These are phyloP conservation scores for Columba livia DNA, from an alignment of 2,113 vertebrate species.

Conservation along the genomic window DNA sequence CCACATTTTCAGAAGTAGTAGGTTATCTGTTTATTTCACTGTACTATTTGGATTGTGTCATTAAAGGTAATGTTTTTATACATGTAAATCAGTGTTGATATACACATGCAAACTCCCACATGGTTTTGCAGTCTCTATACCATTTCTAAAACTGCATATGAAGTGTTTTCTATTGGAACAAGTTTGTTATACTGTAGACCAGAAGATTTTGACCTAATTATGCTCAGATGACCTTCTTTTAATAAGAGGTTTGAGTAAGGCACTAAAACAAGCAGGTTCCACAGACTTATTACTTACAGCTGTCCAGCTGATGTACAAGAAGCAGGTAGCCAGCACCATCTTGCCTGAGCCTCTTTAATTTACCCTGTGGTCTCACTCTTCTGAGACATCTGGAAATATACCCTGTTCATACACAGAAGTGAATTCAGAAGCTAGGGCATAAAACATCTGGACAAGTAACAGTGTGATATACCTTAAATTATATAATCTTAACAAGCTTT, in stretches of 20 bases:
- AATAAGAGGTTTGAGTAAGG: not conserved
- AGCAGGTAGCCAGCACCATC: not conserved
- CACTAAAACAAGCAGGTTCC: not conserved
- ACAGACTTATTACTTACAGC: not conserved
- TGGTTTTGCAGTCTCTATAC: not conserved
- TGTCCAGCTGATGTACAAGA: not conserved
- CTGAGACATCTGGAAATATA: not conserved
- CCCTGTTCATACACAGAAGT: too few species aligned
- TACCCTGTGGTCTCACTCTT: not conserved
- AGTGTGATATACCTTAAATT: not conserved
- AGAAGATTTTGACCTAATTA: not conserved
- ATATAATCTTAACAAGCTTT: not conserved
- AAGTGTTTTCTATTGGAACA: not conserved
- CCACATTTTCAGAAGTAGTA: not conserved
- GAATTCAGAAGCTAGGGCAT: not conserved
- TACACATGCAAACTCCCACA: fast-evolving
- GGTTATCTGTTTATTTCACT: not conserved
- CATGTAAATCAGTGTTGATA: not conserved
- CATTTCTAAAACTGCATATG: not conserved
- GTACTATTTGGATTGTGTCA: not conserved
- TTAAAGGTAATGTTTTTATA: not conserved
- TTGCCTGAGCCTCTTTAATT: not conserved
- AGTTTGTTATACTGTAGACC: not conserved
- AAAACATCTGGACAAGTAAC: not conserved
- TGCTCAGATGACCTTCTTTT: not conserved